Evolutionary conservation across 1,140 invertebrate genomes (phyloP).

Genomic region (Hycleus phaleratus): DNA sequence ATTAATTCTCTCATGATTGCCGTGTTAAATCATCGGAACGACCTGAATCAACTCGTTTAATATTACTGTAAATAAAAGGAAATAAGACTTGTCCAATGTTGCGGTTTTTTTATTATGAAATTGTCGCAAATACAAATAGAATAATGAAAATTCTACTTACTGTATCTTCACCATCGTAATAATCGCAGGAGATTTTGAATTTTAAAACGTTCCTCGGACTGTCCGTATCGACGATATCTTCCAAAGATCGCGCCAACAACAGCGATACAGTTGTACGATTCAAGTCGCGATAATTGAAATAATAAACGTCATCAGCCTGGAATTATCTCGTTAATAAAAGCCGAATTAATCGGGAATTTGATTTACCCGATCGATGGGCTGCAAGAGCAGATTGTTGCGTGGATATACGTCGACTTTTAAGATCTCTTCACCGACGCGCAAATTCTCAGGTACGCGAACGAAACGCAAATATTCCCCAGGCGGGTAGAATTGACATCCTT

Average conservation of each 20-base stretch:
- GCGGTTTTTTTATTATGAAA: background rate
- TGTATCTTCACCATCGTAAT: slow-evolving; percentile 50
- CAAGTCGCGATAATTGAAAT: slow-evolving; percentile 60
- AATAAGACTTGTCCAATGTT: no score
- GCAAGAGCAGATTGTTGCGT: slow-evolving; percentile 58
- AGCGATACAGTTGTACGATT: slow-evolving; percentile 68
- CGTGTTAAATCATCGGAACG: no score
- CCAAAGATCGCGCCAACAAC: slow-evolving; percentile 62
- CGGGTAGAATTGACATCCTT: slow-evolving; percentile 74
- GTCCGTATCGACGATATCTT: slow-evolving; percentile 71
- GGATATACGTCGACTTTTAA: slow-evolving; percentile 66
- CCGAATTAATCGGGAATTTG: background rate
- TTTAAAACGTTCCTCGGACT: slow-evolving; percentile 74
- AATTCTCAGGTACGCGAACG: slow-evolving; percentile 64
- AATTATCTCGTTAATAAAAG: background rate
- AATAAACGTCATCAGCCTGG: slow-evolving; percentile 37
- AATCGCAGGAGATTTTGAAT: slow-evolving; percentile 62
- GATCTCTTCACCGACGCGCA: slow-evolving; percentile 59
- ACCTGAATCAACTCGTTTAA: no score
- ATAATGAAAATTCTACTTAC: slow-evolving; percentile 39
- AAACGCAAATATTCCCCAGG: slow-evolving; percentile 68
- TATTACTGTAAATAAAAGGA: no score
- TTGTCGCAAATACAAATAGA: background rate
- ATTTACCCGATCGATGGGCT: slow-evolving; percentile 60
- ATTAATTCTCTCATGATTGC: no score